A percentile compares a stretch with the other conserved stretches of the same genome.
Conservation (phyloP, 2,113 vertebrate species). For the Misgurnus mizolepis region DNA sequence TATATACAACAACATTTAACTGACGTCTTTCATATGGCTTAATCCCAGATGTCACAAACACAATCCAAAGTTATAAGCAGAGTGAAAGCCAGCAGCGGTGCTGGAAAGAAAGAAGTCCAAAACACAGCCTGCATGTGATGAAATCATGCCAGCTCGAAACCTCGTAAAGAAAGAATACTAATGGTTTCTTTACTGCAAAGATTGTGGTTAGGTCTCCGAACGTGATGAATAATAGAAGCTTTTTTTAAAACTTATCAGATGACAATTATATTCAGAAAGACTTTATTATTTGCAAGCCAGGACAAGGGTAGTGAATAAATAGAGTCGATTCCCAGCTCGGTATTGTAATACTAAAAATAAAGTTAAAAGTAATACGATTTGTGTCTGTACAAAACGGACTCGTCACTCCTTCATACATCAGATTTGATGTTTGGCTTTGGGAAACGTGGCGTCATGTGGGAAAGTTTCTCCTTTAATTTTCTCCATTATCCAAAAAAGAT, state of each 20-base stretch:
- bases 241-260: conserved; percentile 3
- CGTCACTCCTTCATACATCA: background rate
- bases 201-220: conserved; percentile 13
- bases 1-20: conserved; percentile 8
- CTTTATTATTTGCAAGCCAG: background rate
- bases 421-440: background rate
- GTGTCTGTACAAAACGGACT: background rate
- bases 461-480: background rate
- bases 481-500: too few species aligned
- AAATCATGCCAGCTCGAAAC: conserved; percentile 41
- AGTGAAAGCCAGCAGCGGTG: conserved; percentile 23
- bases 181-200: conserved; percentile 14
- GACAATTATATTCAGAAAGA: conserved; percentile 17
- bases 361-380: background rate
- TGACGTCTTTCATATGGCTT: conserved; percentile 8
- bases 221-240: conserved; percentile 16
- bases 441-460: background rate
- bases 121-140: conserved; percentile 17
- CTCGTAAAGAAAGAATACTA: conserved; percentile 47
- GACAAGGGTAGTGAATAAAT: conserved; percentile 19
- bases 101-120: conserved; percentile 20
- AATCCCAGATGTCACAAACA: conserved; percentile 32
- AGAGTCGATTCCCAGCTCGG: background rate
- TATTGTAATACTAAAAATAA: conserved; percentile 17
- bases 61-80: conserved; percentile 19